Evolutionary conservation across 2,113 vertebrate genomes (phyloP), one percentile per base, ranked within the genome.

Genomic region (Oreotrochilus melanogaster): DNA sequence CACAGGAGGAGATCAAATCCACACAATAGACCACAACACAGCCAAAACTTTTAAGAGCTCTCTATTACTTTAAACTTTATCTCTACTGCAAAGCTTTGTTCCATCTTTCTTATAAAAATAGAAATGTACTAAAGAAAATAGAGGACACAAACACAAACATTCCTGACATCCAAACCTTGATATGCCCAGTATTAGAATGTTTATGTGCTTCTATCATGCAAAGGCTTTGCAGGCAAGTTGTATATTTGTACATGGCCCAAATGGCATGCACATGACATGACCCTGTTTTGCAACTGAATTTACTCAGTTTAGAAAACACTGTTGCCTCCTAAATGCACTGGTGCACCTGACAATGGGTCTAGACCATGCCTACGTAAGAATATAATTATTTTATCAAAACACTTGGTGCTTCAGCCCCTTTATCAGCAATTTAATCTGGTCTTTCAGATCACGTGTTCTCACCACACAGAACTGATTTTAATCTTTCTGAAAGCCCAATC

Each of bases 1-100:
- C 73, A 71, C 76, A 94, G 42, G 56, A 70, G 31, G 56, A 94
- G 73, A 92, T 91, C 57, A 92, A 88, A 95, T 78, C 65, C 61
- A 84, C 43, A 18, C 14, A 84, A 71, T 0, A 81, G 64, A 48
- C 70, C 72, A 89, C 23, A 89, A 84, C 10, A 64, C 14, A 84
- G 69, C 11, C 28, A 4, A 80, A 80, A 21, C 73, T 30, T 86
- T 86, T 27, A 67, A 82, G 54, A 88, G 21, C 42, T 83, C n/a
- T 10, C 28, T 48, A 43, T 64, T 47, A 42, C 54, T 48, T 83
- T 19, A 74, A 78, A 71, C 23, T 89, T 69, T 74, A 64, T 54
- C 87, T 30, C 48, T 74, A 54, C 57, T 48, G 65, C 47, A 97
- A 71, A 95, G 31, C 21, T 72, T 43, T 51, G 31, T 54, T 92